A percentile compares a stretch with the other conserved stretches of the same genome.
phyloP scores from a whole-genome alignment of 2,888 invertebrate species.

The Cephus spinipes region DNA sequence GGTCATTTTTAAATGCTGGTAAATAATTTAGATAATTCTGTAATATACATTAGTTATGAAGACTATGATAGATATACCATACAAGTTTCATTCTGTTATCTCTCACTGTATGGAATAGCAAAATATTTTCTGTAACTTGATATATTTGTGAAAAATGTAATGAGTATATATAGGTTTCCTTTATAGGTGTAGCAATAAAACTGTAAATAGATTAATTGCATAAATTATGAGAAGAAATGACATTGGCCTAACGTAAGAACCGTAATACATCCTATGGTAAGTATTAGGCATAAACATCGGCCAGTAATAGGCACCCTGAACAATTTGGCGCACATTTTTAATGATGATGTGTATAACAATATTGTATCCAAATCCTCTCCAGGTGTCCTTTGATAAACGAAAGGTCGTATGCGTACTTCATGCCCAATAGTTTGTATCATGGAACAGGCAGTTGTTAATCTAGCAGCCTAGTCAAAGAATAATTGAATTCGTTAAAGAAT shows the following conservation, averaged over 20 bases:
- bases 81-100: not conserved
- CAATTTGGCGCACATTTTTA: conserved; percentile 80
- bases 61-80: no score
- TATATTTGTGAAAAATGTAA: not conserved
- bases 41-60: no score
- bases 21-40: not conserved
- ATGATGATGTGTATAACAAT: conserved; percentile 80
- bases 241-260: conserved; percentile 81
- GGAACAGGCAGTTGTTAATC: conserved; percentile 79
- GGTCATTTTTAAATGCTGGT: not conserved
- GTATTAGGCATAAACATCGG: conserved; percentile 74
- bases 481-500: conserved; percentile 6
- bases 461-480: conserved; percentile 74
- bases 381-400: conserved; percentile 83
- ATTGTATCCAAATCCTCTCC: conserved; percentile 82
- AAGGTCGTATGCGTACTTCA: conserved; percentile 82
- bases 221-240: conserved; percentile 70
- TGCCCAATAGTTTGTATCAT: conserved; percentile 82
- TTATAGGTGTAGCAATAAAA: not conserved
- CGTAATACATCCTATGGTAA: conserved; percentile 72
- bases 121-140: not conserved
- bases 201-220: not conserved
- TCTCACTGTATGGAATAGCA: not conserved
- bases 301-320: conserved; percentile 80
- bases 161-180: not conserved